Evolutionary conservation across 1,140 invertebrate genomes (phyloP).

Genomic region (Stegodyphus dumicola): DNA sequence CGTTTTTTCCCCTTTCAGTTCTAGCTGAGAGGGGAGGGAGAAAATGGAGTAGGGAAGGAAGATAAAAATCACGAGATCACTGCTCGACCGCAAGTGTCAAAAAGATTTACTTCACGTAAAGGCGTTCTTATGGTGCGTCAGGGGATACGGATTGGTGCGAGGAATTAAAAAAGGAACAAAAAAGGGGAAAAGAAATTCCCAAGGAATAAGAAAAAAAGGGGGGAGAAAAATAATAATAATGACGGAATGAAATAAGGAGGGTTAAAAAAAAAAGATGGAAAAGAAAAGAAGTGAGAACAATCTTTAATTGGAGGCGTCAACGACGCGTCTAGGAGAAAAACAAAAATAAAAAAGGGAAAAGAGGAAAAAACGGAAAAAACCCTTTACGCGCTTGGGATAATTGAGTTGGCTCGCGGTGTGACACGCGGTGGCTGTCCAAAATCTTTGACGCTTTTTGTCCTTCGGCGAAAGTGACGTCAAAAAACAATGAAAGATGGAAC

Average conservation of each 20-base stretch:
- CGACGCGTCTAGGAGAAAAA: background rate
- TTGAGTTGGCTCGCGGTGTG: constrained; percentile 51
- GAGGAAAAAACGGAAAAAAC: constrained; percentile 4
- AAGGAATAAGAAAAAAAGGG: constrained; percentile 24
- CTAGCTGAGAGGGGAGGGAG: background rate
- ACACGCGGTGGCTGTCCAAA: constrained; percentile 32
- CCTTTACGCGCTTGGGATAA: constrained; percentile 38
- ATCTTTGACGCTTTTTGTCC: constrained; percentile 48
- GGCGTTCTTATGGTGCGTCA: constrained; percentile 16
- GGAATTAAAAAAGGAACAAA: constrained; percentile 44
- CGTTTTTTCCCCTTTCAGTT: background rate
- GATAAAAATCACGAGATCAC: constrained; percentile 37
- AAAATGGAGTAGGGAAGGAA: background rate
- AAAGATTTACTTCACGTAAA: constrained; percentile 46
- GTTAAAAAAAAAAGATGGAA: constrained; percentile 1
- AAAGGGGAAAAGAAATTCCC: constrained; percentile 15
- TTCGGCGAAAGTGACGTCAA: background rate
- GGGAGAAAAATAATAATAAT: constrained; percentile 45
- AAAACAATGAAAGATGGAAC: constrained; percentile 22
- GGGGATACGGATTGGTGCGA: constrained; percentile 26
- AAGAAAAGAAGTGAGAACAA: constrained; percentile 47
- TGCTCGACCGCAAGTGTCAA: constrained; percentile 48
- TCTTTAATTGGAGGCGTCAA: constrained; percentile 49
- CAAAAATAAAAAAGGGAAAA: background rate
- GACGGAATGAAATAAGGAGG: no score